These are phyloP conservation scores for Phylloscopus whistleri DNA, from an alignment of 2,113 vertebrate genomes.

Conservation along the genomic window DNA sequence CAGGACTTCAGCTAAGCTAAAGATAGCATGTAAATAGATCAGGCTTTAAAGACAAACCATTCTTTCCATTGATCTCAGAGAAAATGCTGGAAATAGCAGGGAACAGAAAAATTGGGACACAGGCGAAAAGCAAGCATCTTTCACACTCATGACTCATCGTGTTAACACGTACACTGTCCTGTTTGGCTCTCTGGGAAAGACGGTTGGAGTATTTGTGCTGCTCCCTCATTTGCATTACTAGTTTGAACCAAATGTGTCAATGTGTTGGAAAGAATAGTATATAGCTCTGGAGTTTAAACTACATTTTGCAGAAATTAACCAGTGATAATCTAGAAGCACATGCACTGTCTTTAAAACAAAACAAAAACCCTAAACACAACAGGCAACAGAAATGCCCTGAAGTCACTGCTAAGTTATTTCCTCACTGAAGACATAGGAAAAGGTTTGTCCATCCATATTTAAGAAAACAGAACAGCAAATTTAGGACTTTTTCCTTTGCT, in stretches of 20 bases:
- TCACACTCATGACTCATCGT: neutral
- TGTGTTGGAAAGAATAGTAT: neutral
- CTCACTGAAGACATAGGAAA: neutral
- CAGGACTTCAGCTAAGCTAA: neutral
- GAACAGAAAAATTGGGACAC: neutral
- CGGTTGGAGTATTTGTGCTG: neutral
- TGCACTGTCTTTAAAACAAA: neutral
- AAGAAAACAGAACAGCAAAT: neutral
- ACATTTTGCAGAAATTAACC: neutral
- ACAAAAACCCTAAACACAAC: fast-evolving
- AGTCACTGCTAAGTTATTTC: neutral
- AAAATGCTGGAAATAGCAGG: conserved; percentile 9
- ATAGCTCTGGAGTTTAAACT: neutral
- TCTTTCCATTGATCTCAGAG: neutral
- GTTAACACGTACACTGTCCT: neutral
- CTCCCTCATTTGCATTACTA: neutral
- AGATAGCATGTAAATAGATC: conserved; percentile 13
- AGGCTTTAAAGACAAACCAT: neutral
- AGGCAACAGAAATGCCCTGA: neutral
- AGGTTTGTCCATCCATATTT: neutral
- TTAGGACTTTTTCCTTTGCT: neutral
- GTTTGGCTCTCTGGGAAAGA: neutral
- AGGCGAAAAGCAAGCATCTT: neutral
- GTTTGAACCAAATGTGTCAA: neutral
- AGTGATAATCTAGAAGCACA: neutral